Conservation (phyloP, 2,797 vertebrate species). For the Acanthurus tractus region DNA sequence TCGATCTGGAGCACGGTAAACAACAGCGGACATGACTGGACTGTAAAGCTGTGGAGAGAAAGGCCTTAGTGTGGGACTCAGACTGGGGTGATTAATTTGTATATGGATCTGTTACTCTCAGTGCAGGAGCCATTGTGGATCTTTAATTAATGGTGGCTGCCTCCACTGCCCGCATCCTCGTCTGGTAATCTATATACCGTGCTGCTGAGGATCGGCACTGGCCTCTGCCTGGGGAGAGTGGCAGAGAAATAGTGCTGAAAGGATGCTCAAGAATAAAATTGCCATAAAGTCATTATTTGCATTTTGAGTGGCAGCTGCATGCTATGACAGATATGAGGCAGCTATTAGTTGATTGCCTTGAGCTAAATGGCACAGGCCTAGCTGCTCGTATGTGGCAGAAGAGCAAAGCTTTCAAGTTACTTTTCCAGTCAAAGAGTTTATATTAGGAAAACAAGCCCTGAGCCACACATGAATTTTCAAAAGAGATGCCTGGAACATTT, state of each 20-base stretch:
- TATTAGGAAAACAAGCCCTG: slow-evolving; percentile 58
- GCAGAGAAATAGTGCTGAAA: slow-evolving; percentile 42
- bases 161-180: slow-evolving; percentile 62
- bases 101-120: slow-evolving; percentile 83
- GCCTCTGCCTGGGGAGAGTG: slow-evolving; percentile 43
- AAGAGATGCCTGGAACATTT: slow-evolving; percentile 49
- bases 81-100: slow-evolving; percentile 85
- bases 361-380: slow-evolving; percentile 51
- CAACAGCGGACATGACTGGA: slow-evolving; percentile 86
- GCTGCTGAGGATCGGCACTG: slow-evolving; percentile 52
- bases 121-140: slow-evolving; percentile 79
- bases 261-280: slow-evolving; percentile 65
- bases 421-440: slow-evolving; percentile 64
- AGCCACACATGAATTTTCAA: slow-evolving; percentile 65
- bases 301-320: slow-evolving; percentile 79
- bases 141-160: slow-evolving; percentile 85
- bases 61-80: slow-evolving; percentile 75
- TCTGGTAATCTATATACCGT: slow-evolving; percentile 78
- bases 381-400: slow-evolving; percentile 56
- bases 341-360: slow-evolving; percentile 62
- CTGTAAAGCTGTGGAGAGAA: slow-evolving; percentile 79
- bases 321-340: slow-evolving; percentile 65
- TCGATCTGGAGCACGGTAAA: slow-evolving; percentile 85
- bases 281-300: slow-evolving; percentile 73
- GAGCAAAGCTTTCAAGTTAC: slow-evolving; percentile 60